Conservation (phyloP, 2,797 vertebrate genomes). For the Danio jaintianensis region DNA sequence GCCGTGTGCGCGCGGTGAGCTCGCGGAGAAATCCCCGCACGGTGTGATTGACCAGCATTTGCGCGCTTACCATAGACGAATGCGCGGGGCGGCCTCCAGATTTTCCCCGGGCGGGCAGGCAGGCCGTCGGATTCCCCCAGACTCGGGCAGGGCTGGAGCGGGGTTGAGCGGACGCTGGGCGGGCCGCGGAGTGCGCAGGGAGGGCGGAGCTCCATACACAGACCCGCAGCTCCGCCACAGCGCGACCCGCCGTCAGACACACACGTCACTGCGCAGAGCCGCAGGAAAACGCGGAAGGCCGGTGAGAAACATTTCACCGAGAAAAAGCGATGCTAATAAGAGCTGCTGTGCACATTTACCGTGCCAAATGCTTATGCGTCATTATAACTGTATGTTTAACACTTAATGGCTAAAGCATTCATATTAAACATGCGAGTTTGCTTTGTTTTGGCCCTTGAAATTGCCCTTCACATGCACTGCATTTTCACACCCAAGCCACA, state of each 20-base stretch:
- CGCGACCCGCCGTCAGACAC: constrained; percentile 93
- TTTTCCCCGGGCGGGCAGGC: constrained; percentile 73
- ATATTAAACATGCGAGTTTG: not conserved
- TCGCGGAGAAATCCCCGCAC: not conserved
- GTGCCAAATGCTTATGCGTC: not conserved
- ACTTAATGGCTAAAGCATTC: not conserved
- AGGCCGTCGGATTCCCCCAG: constrained; percentile 82
- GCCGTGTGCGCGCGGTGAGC: not conserved
- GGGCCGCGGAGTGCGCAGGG: constrained; percentile 85
- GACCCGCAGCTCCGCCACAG: constrained; percentile 87
- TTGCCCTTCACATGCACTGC: not conserved
- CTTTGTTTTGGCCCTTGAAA: not conserved
- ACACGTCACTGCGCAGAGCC: constrained; percentile 94
- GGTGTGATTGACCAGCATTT: not conserved
- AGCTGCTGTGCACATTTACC: not conserved
- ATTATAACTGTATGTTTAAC: not conserved
- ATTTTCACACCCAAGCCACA: not conserved
- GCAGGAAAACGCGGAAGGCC: constrained; percentile 94
- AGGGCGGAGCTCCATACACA: constrained; percentile 88
- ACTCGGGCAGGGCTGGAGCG: constrained; percentile 84
- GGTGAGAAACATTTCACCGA: constrained; percentile 33
- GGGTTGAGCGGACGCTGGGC: constrained; percentile 84
- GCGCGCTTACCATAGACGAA: constrained; percentile 74
- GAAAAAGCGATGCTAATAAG: not conserved
- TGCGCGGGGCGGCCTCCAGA: constrained; percentile 79